Evolutionary conservation across 23 tunicate species (phyloP).

Genomic region (Trididemnum clinides): DNA sequence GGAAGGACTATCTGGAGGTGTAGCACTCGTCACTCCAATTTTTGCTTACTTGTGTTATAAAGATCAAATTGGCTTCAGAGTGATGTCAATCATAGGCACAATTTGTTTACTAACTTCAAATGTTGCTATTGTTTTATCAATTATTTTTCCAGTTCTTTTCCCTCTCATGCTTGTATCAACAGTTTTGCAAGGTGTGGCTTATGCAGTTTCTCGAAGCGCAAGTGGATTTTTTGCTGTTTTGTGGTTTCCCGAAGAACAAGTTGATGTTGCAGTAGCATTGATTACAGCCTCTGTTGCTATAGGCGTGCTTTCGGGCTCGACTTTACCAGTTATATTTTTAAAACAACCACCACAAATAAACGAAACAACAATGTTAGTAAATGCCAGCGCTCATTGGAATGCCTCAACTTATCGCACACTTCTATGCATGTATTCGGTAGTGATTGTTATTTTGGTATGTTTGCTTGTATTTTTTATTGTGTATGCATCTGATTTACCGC

Average conservation of each 20-base stretch:
- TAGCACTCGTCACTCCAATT: background rate
- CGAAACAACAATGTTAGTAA: background rate
- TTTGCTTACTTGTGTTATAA: background rate
- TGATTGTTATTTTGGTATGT: background rate
- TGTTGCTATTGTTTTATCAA: background rate
- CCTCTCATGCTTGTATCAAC: background rate
- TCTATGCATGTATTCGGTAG: background rate
- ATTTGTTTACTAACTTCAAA: background rate
- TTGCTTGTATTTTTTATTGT: background rate
- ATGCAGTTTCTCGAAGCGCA: background rate
- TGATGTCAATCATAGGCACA: background rate
- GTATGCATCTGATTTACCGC: background rate
- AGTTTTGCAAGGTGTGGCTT: conserved; percentile 5
- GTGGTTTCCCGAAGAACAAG: conserved; percentile 34
- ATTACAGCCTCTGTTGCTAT: background rate
- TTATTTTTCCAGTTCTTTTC: background rate
- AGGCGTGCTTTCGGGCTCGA: background rate
- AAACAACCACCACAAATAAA: background rate
- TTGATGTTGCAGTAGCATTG: conserved; percentile 6
- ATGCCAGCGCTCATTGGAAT: background rate
- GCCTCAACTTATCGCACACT: background rate
- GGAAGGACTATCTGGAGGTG: background rate
- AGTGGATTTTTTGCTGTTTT: background rate
- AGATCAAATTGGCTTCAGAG: background rate
- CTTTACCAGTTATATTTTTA: background rate